phyloP scores from a whole-genome alignment of 2,888 invertebrate genomes.

The Prenolepis imparis region DNA sequence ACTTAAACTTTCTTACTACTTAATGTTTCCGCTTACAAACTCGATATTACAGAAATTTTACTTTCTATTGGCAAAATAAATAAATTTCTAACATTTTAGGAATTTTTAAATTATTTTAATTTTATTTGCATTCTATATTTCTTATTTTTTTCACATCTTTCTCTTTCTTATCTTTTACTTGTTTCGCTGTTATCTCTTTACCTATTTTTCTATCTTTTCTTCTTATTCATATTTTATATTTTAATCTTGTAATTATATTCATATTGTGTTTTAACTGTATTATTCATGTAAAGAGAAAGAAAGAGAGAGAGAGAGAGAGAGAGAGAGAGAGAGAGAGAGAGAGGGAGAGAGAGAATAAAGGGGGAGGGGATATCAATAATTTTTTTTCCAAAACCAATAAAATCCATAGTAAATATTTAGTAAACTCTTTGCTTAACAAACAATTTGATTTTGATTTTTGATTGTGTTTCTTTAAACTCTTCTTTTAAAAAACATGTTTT shows the following conservation, averaged over 20 bases:
- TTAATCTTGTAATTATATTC: neutral
- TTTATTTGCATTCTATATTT: neutral
- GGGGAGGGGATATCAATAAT: no score
- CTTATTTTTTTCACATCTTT: neutral
- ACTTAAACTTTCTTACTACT: neutral
- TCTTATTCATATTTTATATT: neutral
- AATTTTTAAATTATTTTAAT: neutral
- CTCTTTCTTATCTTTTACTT: neutral
- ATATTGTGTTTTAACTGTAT: neutral
- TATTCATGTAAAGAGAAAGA: neutral
- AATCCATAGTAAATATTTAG: neutral
- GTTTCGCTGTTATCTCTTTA: neutral
- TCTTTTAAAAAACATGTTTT: no score
- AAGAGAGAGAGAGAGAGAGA: neutral
- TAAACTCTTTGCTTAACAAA: neutral
- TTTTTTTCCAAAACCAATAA: no score
- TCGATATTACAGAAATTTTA: neutral
- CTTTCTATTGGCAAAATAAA: neutral
- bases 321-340: no score
- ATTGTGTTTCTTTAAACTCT: neutral
- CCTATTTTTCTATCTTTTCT: neutral
- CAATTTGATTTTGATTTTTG: neutral
- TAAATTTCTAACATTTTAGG: neutral
- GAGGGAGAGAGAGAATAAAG: no score
- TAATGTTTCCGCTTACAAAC: conserved; percentile 2